Percentiles rank a stretch among this genome's conserved stretches.
Conservation (phyloP, 2,888 invertebrate species). For the Eupithecia subfuscata region DNA sequence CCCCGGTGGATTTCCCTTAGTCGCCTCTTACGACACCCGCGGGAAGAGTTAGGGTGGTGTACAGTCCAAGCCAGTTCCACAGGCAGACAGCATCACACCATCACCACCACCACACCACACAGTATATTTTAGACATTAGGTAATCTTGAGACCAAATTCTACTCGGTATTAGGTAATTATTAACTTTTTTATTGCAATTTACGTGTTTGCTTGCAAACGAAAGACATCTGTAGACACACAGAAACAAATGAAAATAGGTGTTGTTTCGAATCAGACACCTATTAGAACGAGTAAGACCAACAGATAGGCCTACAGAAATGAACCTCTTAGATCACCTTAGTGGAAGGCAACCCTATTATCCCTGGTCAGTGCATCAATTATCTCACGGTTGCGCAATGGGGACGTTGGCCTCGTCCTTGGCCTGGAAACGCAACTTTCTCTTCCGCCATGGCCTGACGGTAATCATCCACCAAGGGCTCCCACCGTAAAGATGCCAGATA, state of each 20-base stretch:
- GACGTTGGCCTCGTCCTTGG: conserved; percentile 80
- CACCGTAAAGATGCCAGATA: conserved; percentile 44
- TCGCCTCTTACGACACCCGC: no score
- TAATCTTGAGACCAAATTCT: background rate
- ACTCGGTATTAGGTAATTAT: no score
- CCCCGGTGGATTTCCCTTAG: no score
- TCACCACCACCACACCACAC: no score
- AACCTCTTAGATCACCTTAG: conserved; percentile 13
- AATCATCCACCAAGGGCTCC: conserved; percentile 48
- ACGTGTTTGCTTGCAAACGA: background rate
- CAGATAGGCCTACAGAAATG: background rate
- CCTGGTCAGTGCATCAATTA: conserved; percentile 56
- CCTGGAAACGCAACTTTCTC: conserved; percentile 75
- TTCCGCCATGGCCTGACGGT: conserved; percentile 49
- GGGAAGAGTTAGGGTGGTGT: no score
- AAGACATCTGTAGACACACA: background rate
- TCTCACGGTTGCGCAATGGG: conserved; percentile 68
- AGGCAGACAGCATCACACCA: no score
- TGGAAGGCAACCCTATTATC: conserved; percentile 37
- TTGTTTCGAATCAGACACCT: background rate
- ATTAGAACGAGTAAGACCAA: background rate
- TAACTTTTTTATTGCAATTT: background rate
- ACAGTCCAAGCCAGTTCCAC: no score
- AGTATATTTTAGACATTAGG: no score
- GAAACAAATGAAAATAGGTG: background rate